Base-by-base conservation (phyloP, 2,797 vertebrate genomes). In the Hybognathus amarus region DNA sequence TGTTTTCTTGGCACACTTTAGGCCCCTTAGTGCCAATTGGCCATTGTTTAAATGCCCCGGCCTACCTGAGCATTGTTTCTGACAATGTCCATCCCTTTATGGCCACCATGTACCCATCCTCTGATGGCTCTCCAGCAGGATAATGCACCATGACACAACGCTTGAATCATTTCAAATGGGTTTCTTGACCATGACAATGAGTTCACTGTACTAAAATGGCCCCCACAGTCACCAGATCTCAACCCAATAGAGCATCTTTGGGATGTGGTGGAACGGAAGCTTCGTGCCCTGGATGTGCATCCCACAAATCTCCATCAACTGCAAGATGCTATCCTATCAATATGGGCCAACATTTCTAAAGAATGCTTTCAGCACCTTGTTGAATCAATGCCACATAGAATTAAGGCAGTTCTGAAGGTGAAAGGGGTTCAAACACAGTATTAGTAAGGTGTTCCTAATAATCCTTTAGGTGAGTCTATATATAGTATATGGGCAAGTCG, bases 231-330 rank as follows among this genome's bases (percentile, higher is more conserved):
- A n/a, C 4, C 33, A 67, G 22, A 42, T 69, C 6, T 15, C 66
- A 42, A 4, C 24, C 66, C 3, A 42, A 24, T 24, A 15, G 36
- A 68, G 45, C 74, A 89, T 30, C 30, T 30, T 30, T 30, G 30
- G 30, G 30, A 30, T 30, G 30, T 30, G 30, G 30, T 30, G 30
- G 30, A 30, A 30, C 30, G 1, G 30, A 2, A 30, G 30, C 30
- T 30, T 30, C 30, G 30, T 30, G 30, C 30, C 30, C 30, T 30
- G 30, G 30, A 30, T 30, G 30, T 30, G 30, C 86, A 91, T 85
- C 89, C 45, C 71, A 92, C 80, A 91, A 92, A 92, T 90, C 88
- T 91, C n/a, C 22, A 15, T 15, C 6, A 47, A 70, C 6, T 27
- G 68, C 1, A 2, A 4, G 40, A 70, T 9, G n/a, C 40, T 1